Evolutionary conservation across 2,113 vertebrate species (phyloP), one percentile per base, ranked within the genome.

Genomic region (Chitala chitala): DNA sequence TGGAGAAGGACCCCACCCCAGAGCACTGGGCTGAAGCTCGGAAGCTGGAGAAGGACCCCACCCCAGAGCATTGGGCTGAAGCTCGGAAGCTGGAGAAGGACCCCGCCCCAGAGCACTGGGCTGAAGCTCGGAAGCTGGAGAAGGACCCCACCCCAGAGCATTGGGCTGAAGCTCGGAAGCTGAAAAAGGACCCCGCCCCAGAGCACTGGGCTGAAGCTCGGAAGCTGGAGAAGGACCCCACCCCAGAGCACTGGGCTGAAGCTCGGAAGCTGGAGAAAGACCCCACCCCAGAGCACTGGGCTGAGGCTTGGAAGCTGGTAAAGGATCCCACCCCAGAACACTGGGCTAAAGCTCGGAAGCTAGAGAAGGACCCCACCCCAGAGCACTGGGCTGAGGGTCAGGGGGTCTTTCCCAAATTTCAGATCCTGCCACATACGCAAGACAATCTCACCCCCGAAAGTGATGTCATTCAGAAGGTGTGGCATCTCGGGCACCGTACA

Each of bases 401-500:
- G 73, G 24, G 36, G n/a, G 8, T 13, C 13, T 38, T 63, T 22
- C 85, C 87, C 29, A 77, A 84, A 75, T 87, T 87, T 71, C 88
- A 88, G 12, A 72, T 82, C 73, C 89, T 88, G 0, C 76, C 88
- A 33, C 82, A 87, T 0, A 80, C 80, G n/a, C 87, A 82, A 69
- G 92, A 92, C 24, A 91, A 92, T 77, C 86, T 87, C 22, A 82
- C 92, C 1, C 84, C 86, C 0, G 92, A 90, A 5, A 82, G 87
- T 8, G 87, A 90, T 69, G 59, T 71, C 2, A 78, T 78, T 0
- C 83, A 78, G 74, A 94, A 91, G 73, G 89, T 85, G 1, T 92
- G 85, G 84, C 36, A 79, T 0, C 86, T 78, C 1, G 80, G 82
- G 12, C 87, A 86, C 24, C 82, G 82, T 13, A 73, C 81, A 55